phyloP scores from a whole-genome alignment of 2,888 invertebrate species.

The Blastobasis adustella region DNA sequence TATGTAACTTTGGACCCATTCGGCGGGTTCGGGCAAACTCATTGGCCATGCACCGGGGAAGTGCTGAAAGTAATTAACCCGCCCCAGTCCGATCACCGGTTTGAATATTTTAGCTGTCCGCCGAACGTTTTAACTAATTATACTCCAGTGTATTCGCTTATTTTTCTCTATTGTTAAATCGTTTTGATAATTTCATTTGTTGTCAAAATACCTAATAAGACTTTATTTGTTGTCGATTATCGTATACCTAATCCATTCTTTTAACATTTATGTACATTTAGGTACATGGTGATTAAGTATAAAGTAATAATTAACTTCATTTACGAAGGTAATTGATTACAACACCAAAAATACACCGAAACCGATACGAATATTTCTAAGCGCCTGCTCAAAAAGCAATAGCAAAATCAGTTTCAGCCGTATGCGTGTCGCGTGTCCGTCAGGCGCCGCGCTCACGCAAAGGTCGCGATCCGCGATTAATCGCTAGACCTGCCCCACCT shows the following conservation, averaged over 20 bases:
- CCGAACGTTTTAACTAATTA: no score
- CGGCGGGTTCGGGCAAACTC: not conserved
- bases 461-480: constrained; percentile 63
- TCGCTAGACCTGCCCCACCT: constrained; percentile 41
- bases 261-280: no score
- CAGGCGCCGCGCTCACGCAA: constrained; percentile 61
- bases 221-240: no score
- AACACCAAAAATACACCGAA: no score
- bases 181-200: no score
- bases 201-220: no score
- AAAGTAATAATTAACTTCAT: no score
- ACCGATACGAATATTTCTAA: constrained; percentile 6
- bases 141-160: no score
- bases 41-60: not conserved
- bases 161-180: no score
- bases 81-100: not conserved
- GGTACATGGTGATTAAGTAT: no score
- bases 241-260: no score
- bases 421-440: constrained; percentile 49
- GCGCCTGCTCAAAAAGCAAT: constrained; percentile 43
- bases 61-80: not conserved
- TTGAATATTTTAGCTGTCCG: not conserved
- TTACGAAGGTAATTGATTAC: no score
- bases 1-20: not conserved
- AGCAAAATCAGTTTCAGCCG: constrained; percentile 38